Conservation (phyloP, 2,797 vertebrate genomes). For the Crypturellus tataupa region DNA sequence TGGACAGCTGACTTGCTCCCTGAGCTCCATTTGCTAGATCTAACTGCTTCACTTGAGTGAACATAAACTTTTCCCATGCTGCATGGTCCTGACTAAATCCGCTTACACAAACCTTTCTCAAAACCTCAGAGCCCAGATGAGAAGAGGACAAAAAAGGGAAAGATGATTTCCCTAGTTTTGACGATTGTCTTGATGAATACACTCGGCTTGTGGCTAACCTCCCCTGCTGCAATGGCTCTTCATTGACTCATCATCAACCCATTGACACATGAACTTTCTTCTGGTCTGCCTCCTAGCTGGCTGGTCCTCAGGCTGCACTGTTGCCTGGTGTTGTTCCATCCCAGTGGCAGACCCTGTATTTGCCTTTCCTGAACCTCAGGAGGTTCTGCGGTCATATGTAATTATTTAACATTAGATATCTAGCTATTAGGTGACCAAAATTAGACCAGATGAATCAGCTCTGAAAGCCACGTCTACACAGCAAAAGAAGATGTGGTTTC, state of each 20-base stretch:
- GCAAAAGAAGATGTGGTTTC: neutral
- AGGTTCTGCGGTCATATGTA: neutral
- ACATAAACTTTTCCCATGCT: neutral
- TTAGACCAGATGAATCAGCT: neutral
- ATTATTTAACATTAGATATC: neutral
- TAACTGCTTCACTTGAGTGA: neutral
- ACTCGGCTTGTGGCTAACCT: neutral
- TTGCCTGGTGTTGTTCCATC: neutral
- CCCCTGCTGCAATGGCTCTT: neutral
- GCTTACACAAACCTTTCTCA: neutral
- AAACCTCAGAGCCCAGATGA: neutral
- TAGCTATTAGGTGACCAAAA: neutral
- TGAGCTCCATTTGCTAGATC: neutral
- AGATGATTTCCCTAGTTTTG: neutral
- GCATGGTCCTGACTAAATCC: neutral
- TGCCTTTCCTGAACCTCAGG: neutral
- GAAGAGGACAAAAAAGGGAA: neutral
- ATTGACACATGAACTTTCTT: neutral
- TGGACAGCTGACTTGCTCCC: neutral
- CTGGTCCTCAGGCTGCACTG: neutral
- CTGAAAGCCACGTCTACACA: neutral
- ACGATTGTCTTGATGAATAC: neutral
- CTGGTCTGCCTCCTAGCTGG: neutral
- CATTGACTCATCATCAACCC: no score
- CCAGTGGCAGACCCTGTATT: neutral